phyloP scores from a whole-genome alignment of 2,797 vertebrate species.

The Helarctos malayanus region DNA sequence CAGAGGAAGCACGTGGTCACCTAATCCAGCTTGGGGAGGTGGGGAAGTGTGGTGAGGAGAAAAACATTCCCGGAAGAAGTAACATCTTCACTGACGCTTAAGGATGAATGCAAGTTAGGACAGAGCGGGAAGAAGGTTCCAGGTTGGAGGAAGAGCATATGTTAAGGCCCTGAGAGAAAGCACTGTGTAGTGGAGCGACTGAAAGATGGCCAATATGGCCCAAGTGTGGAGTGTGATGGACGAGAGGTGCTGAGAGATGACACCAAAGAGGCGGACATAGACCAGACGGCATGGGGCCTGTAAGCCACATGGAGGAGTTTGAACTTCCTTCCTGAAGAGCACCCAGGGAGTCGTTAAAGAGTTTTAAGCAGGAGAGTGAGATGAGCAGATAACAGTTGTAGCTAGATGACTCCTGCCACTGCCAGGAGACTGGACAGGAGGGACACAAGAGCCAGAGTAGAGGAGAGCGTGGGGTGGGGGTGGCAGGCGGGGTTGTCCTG shows the following conservation, averaged over 20 bases:
- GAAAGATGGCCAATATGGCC: background rate
- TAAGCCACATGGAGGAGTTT: background rate
- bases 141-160: background rate
- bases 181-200: background rate
- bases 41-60: background rate
- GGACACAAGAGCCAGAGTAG: background rate
- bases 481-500: background rate
- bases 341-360: conserved; percentile 39
- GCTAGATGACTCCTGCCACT: background rate
- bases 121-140: background rate
- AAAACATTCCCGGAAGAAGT: background rate
- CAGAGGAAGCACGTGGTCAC: background rate
- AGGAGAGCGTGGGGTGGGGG: background rate
- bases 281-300: background rate
- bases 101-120: conserved; percentile 1
- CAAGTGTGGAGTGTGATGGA: background rate
- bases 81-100: background rate
- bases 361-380: conserved; percentile 26
- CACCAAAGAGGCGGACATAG: background rate
- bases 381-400: conserved; percentile 37
- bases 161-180: background rate
- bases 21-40: background rate
- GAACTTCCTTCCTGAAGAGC: background rate
- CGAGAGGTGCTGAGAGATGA: background rate
- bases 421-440: background rate